Conservation (phyloP, 2,797 vertebrate species). For the Meriones psammophilus region DNA sequence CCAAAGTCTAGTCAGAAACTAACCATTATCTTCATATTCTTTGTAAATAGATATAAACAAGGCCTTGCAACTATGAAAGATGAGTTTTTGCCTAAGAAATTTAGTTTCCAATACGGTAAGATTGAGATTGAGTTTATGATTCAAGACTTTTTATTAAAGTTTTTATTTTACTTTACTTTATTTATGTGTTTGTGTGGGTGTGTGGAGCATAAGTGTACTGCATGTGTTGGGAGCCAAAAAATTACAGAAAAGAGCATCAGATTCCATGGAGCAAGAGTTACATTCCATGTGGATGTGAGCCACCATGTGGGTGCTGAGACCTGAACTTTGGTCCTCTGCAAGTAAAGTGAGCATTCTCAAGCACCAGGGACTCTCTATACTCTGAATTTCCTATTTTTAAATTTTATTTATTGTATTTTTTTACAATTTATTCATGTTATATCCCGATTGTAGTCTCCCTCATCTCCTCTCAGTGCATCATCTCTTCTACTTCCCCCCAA, state of each 20-base stretch:
- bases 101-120: neutral
- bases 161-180: neutral
- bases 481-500: too few relatives aligned
- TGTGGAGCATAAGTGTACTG: neutral
- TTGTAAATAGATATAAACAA: slow-evolving; percentile 32
- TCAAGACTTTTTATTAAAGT: neutral
- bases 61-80: neutral
- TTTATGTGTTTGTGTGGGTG: neutral
- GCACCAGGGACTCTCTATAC: neutral
- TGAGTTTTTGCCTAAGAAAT: neutral
- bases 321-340: neutral
- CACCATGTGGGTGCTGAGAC: neutral
- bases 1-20: neutral
- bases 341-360: neutral
- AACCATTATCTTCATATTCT: neutral
- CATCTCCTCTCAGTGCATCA: too few relatives aligned
- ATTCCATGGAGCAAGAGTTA: neutral
- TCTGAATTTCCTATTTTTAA: too few relatives aligned
- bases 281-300: neutral
- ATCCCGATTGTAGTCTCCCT: too few relatives aligned
- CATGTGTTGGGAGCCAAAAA: neutral
- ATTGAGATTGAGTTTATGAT: slow-evolving; percentile 26
- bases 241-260: neutral
- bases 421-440: too few relatives aligned
- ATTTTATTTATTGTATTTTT: too few relatives aligned